A percentile compares a stretch with the other conserved stretches of the same genome.
Evolutionary conservation across 2,888 invertebrate genomes (phyloP).

Genomic region (Bombylius major): DNA sequence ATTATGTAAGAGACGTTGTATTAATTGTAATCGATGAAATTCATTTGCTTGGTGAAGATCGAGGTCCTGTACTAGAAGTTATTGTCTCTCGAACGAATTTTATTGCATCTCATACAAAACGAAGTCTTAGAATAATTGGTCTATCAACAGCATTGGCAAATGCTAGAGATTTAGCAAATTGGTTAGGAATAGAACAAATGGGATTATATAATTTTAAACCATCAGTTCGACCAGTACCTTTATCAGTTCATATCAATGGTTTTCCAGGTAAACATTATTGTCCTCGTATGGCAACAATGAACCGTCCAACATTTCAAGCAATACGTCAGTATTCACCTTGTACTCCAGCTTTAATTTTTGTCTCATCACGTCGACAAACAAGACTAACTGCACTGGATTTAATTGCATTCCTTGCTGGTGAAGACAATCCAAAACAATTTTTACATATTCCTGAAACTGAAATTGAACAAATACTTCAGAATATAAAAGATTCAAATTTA

Average conservation of each 20-base stretch:
- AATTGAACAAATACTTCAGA: slow-evolving; percentile 64
- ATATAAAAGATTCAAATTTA: slow-evolving; percentile 75
- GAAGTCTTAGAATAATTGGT: slow-evolving; percentile 78
- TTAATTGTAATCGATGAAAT: slow-evolving; percentile 97
- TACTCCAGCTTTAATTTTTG: slow-evolving; percentile 88
- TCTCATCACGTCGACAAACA: slow-evolving; percentile 93
- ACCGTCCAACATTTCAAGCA: slow-evolving; percentile 93
- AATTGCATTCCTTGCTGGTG: slow-evolving; percentile 79
- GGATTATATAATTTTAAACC: slow-evolving; percentile 97
- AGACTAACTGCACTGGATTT: slow-evolving; percentile 91
- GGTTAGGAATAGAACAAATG: slow-evolving; percentile 80
- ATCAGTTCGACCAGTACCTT: slow-evolving; percentile 92
- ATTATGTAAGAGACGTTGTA: slow-evolving; percentile 83
- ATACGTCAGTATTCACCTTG: slow-evolving; percentile 83
- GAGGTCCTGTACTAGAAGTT: slow-evolving; percentile 87
- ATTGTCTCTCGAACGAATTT: slow-evolving; percentile 96
- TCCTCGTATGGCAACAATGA: slow-evolving; percentile 99
- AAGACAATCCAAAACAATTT: slow-evolving; percentile 92
- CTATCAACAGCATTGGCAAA: slow-evolving; percentile 96
- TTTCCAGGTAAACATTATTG: slow-evolving; percentile 98
- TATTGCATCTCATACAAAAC: slow-evolving; percentile 79
- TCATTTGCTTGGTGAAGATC: slow-evolving; percentile 84
- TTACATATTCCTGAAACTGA: slow-evolving; percentile 73
- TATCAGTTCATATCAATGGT: slow-evolving; percentile 82
- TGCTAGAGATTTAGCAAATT: slow-evolving; percentile 90